Percentiles rank a stretch among this genome's conserved stretches.
Evolutionary conservation across 2,113 vertebrate genomes (phyloP).

Genomic region (Mugil cephalus): DNA sequence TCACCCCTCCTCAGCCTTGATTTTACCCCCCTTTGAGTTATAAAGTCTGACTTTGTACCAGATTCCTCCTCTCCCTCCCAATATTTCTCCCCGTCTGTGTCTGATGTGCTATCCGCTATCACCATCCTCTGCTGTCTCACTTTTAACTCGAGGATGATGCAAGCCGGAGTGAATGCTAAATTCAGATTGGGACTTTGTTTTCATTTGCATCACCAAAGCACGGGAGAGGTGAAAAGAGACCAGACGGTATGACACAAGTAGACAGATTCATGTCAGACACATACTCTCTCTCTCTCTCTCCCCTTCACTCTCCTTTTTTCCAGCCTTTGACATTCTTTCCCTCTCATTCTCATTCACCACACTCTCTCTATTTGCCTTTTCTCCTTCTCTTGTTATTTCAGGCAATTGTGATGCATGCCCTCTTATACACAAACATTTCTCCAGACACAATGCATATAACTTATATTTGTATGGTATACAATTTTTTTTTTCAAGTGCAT

Average conservation of each 20-base stretch:
- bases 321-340: constrained; percentile 33
- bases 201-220: constrained; percentile 46
- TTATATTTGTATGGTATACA: too few species aligned
- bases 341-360: constrained; percentile 45
- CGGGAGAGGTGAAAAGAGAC: constrained; percentile 54
- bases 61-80: constrained; percentile 4
- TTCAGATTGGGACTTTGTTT: constrained; percentile 52
- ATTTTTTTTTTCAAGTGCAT: constrained; percentile 8
- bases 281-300: constrained; percentile 11
- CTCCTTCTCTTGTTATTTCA: constrained; percentile 8
- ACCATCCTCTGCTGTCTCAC: constrained; percentile 18
- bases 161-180: constrained; percentile 48
- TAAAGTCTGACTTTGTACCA: constrained; percentile 20
- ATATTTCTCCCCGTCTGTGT: not conserved
- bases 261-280: constrained; percentile 61
- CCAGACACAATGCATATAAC: not conserved
- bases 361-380: constrained; percentile 14
- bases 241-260: constrained; percentile 48
- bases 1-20: not conserved
- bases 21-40: constrained; percentile 39
- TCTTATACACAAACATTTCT: not conserved
- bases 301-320: constrained; percentile 11
- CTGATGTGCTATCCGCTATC: constrained; percentile 28
- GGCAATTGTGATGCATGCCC: not conserved
- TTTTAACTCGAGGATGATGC: constrained; percentile 44